Evolutionary conservation across 23 tunicate species (phyloP).

Genomic region (Trididemnum clinides): DNA sequence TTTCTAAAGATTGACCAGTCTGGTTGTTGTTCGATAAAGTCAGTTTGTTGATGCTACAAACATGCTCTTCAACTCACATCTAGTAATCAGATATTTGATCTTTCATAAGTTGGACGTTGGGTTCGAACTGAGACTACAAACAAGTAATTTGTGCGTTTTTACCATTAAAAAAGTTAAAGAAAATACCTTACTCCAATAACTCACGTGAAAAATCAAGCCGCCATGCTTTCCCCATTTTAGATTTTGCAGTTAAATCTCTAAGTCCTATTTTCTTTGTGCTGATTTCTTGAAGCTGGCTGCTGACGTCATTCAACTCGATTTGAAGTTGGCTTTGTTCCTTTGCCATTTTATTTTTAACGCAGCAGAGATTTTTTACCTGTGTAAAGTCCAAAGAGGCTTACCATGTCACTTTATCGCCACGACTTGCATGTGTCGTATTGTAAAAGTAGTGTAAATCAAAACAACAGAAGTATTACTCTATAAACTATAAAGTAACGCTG

Average conservation of each 20-base stretch:
- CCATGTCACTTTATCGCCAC: too few species aligned
- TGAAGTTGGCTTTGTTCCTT: conserved; percentile 87
- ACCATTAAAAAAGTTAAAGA: too few species aligned
- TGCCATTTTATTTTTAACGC: conserved; percentile 89
- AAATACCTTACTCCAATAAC: too few species aligned
- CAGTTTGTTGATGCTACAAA: conserved; percentile 73
- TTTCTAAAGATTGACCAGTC: conserved; percentile 60
- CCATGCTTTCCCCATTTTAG: too few species aligned
- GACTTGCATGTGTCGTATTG: too few species aligned
- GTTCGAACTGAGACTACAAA: conserved; percentile 71
- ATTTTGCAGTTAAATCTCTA: too few species aligned
- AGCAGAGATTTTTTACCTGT: conserved; percentile 69
- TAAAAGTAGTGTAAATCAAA: too few species aligned
- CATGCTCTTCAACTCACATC: conserved; percentile 75
- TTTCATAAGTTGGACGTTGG: conserved; percentile 79
- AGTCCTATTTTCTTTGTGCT: conserved; percentile 62
- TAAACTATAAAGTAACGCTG: too few species aligned
- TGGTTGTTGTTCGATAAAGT: conserved; percentile 72
- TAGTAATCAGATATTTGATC: conserved; percentile 75
- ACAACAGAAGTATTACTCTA: too few species aligned
- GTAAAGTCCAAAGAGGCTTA: neutral
- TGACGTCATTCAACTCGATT: conserved; percentile 88
- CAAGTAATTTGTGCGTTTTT: too few species aligned
- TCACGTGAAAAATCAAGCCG: too few species aligned
- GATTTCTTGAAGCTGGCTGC: conserved; percentile 79